A percentile compares a stretch with the other conserved stretches of the same genome.
Evolutionary conservation across 2,113 vertebrate species (phyloP).

Genomic region (Tringa solitaria): DNA sequence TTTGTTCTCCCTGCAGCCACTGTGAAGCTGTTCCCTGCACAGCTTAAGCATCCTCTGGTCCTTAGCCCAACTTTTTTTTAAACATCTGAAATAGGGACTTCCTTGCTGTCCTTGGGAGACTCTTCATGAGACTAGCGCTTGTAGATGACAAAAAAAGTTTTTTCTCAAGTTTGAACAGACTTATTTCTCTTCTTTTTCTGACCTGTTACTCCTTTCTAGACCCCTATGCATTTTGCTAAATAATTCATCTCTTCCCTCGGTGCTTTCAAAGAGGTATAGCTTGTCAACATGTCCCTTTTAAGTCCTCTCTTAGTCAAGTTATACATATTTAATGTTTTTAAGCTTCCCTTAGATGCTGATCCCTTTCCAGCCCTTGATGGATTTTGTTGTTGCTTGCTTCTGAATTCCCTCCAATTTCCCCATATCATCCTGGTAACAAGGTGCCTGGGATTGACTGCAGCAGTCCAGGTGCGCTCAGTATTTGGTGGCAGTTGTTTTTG

Average conservation of each 20-base stretch:
- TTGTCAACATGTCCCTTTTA: conserved; percentile 59
- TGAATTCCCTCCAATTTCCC: conserved; percentile 38
- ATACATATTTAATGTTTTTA: conserved; percentile 63
- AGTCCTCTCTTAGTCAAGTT: conserved; percentile 48
- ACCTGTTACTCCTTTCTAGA: neutral
- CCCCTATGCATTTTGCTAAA: neutral
- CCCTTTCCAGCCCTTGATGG: conserved; percentile 29
- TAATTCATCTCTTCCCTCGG: neutral
- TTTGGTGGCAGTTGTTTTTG: conserved; percentile 27
- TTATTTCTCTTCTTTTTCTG: neutral
- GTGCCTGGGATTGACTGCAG: conserved; percentile 11
- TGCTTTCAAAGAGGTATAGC: conserved; percentile 55
- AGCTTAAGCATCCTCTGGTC: neutral
- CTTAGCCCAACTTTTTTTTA: neutral
- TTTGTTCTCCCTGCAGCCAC: neutral
- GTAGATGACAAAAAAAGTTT: neutral
- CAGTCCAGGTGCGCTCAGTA: neutral
- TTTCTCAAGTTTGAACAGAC: neutral
- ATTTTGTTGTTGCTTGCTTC: conserved; percentile 39
- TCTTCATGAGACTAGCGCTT: neutral
- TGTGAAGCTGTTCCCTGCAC: neutral
- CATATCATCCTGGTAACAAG: neutral
- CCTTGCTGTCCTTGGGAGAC: neutral
- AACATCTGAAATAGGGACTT: neutral
- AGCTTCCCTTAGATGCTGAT: conserved; percentile 53